Evolutionary conservation across 1,140 invertebrate species (phyloP), one percentile per base, ranked within the genome.

Genomic region (Bombus pascuorum): DNA sequence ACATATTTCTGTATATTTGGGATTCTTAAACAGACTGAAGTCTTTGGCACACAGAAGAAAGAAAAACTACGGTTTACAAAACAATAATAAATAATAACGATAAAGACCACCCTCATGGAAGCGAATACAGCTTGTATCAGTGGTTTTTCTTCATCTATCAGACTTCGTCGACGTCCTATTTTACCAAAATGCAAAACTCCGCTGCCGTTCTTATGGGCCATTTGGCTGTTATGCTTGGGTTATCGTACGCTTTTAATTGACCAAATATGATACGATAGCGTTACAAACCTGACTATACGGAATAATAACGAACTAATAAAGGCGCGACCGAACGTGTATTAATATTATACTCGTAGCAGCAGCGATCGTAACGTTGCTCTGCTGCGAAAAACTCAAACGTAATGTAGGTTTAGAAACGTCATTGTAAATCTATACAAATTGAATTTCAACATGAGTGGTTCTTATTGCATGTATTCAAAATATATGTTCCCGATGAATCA

Each of bases 71-170:
- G 42, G 34, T 62, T 72, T 66, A 47, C 71, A 66, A 72, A 34
- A 66, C 77, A 79, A 89, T 89, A 88, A 86, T 76, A 86, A 78
- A 89, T 89, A 86, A 82, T 71, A 86, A 75, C 62, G 83, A 89
- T 86, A 88, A 88, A 77, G 74, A 86, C 62, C 83, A 86, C 78
- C 87, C 83, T 73, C 66, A 83, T 62, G n/a, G 62, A 75, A 37
- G 53, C 25, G 86, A 78, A 72, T 72, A 59, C 47, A 28, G 81
- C 34, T 88, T 44, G 87, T 85, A 47, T 87, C 87, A 74, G 70
- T 79, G 59, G 87, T 37, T 73, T 53, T 78, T 79, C 74, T 53
- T 82, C 87, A 82, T 88, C 83, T 89, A 86, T 86, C 83, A 82
- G 86, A 62, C 47, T 89, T 79, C 83, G 62, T 62, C 62, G 77